Evolutionary conservation across 2,113 vertebrate genomes (phyloP), one percentile per base, ranked within the genome.

Genomic region (Phodopus roborovskii): DNA sequence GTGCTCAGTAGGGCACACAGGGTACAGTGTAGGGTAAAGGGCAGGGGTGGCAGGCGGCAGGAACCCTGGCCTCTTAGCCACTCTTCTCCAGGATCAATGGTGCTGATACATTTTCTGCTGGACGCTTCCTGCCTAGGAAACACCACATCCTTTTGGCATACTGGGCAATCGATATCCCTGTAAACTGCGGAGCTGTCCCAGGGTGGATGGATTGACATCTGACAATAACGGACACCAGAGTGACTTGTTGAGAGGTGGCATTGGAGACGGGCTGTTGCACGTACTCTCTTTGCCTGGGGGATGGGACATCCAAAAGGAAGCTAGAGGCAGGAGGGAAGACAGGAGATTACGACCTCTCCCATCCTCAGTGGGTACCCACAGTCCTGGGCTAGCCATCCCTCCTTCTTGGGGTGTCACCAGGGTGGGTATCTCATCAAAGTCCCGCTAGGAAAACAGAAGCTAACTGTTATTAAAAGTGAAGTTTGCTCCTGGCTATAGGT

Each of bases 121-220:
- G 62, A 70, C 20, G 79, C 74, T 42, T 26, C 9, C 26, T 56
- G 30, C 42, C 84, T 58, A 62, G 83, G 30, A 96, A 92, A 73
- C 53, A n/a, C 8, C 30, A n/a, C 58, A 79, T 90, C 92, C 84
- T 84, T 84, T 84, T 64, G 86, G 39, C 30, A 78, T 42, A 3
- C 79, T 92, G 95, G 94, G 79, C 87, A 97, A 95, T 60, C 90
- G 82, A 88, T 68, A 82, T 91, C 53, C 64, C 26, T 77, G 50
- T 26, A 66, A 86, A 81, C 96, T 10, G 58, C 91, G 85, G 78
- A 0, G 33, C 79, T 6, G 39, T 68, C 86, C 81, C 17, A 0
- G 53, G 16, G 60, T 9, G 70, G 36, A 36, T 3, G 56, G 60
- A 45, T 48, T 71, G n/a, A 86, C 48, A 84, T 26, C n/a, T 85